These are phyloP conservation scores for Lophura swinhoii DNA, from an alignment of 2,797 vertebrate genomes.

Conservation along the genomic window DNA sequence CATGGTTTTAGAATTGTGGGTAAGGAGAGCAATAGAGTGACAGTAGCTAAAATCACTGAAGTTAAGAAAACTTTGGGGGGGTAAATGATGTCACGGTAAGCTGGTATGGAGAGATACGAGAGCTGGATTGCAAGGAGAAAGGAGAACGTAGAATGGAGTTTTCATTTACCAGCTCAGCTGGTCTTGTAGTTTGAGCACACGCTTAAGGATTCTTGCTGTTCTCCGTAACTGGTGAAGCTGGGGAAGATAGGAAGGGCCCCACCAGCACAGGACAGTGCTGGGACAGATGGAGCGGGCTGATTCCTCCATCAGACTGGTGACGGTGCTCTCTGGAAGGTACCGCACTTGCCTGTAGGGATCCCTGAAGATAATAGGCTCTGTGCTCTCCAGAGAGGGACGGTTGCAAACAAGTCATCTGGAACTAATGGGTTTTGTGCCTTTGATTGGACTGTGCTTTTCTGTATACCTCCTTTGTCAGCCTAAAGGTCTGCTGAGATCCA, in stretches of 20 bases:
- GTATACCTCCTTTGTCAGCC: neutral
- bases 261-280: neutral
- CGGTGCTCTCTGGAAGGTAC: neutral
- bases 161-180: rapidly evolving
- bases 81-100: neutral
- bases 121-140: neutral
- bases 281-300: neutral
- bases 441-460: neutral
- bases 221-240: neutral
- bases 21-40: neutral
- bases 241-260: neutral
- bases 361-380: neutral
- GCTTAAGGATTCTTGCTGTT: neutral
- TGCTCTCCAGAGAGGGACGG: neutral
- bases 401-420: neutral
- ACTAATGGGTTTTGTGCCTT: neutral
- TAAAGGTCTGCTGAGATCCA: neutral
- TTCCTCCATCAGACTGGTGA: neutral
- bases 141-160: neutral
- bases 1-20: neutral
- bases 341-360: neutral
- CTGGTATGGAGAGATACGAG: neutral
- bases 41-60: neutral
- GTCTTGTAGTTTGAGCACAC: neutral
- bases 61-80: neutral